phyloP scores from a whole-genome alignment of 2,888 invertebrate genomes.

The Megalurothrips usitatus region DNA sequence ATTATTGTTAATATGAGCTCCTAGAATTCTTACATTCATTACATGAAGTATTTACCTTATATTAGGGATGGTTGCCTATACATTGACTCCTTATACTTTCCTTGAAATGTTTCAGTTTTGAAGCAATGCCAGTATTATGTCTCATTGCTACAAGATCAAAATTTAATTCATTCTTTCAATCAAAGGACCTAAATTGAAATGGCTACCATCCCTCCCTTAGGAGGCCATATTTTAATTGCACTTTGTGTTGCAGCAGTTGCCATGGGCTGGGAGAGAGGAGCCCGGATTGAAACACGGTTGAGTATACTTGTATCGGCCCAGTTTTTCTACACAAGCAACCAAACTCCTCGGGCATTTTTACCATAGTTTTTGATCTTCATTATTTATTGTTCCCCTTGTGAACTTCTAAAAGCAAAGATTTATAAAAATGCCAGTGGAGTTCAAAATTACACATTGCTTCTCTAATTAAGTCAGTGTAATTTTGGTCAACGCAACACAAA shows the following conservation, averaged over 20 bases:
- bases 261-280: conserved; percentile 9
- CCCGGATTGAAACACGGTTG: conserved; percentile 17
- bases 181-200: background rate
- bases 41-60: background rate
- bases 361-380: too few species aligned
- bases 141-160: background rate
- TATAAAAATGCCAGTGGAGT: too few species aligned
- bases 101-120: background rate
- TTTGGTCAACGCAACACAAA: background rate
- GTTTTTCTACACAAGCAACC: background rate
- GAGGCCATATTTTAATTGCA: conserved; percentile 6
- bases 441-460: background rate
- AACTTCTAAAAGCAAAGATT: too few species aligned
- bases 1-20: too few species aligned
- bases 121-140: background rate
- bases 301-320: conserved; percentile 22
- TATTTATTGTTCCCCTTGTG: too few species aligned
- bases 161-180: background rate
- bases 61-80: background rate
- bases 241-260: background rate
- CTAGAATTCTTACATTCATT: background rate
- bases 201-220: background rate
- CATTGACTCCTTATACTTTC: background rate
- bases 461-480: background rate
- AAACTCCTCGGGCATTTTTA: background rate